A percentile compares a stretch with the other conserved stretches of the same genome.
Evolutionary conservation across 2,888 invertebrate genomes (phyloP).

Genomic region (Clitarchus hookeri): DNA sequence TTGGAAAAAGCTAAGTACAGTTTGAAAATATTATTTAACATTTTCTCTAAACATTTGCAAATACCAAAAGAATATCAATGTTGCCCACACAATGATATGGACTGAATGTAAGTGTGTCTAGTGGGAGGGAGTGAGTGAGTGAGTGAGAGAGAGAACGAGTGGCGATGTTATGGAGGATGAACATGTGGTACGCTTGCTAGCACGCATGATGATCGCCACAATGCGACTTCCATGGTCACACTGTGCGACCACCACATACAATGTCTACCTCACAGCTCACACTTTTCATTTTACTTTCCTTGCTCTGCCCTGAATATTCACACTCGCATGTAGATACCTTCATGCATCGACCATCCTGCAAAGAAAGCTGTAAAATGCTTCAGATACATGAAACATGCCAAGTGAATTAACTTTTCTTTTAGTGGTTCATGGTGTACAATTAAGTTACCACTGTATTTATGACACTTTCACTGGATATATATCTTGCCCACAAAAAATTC

Average conservation of each 20-base stretch:
- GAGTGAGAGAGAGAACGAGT: neutral
- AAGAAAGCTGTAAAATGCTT: neutral
- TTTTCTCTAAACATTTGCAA: no score
- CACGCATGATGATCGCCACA: neutral
- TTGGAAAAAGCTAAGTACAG: no score
- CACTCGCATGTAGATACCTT: neutral
- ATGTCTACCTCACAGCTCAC: neutral
- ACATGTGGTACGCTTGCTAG: neutral
- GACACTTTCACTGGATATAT: no score
- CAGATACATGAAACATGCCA: neutral
- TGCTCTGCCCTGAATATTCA: neutral
- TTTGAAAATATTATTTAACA: no score
- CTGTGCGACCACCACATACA: neutral
- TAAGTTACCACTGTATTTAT: no score
- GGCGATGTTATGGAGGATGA: neutral
- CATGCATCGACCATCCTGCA: neutral
- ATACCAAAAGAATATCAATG: no score
- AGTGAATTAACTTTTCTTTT: neutral
- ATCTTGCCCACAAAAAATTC: no score
- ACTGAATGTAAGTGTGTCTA: no score
- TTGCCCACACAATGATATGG: no score
- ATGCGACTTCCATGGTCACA: neutral
- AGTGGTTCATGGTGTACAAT: neutral
- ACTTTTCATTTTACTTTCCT: conserved; percentile 8
- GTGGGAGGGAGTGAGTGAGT: neutral